These are phyloP conservation scores for Luffia ferchaultella DNA, from an alignment of 2,888 invertebrate species.

Conservation along the genomic window DNA sequence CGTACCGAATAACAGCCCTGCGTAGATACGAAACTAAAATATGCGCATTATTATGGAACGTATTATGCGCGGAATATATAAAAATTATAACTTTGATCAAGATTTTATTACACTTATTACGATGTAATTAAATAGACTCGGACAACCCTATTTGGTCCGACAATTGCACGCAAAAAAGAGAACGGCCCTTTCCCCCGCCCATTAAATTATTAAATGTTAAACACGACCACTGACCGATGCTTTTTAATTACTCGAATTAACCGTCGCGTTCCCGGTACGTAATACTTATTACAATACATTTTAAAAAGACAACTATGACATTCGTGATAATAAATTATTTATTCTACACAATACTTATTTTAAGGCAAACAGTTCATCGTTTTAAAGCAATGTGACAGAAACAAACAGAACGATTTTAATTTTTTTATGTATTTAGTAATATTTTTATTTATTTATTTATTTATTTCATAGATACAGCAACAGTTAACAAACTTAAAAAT, in stretches of 20 bases:
- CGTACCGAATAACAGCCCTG: slow-evolving; percentile 22
- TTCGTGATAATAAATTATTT: too few relatives aligned
- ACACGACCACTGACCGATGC: neutral
- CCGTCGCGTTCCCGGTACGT: neutral
- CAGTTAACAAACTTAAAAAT: too few relatives aligned
- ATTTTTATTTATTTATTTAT: too few relatives aligned
- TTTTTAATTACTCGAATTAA: neutral
- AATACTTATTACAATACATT: neutral
- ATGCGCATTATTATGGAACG: slow-evolving; percentile 30
- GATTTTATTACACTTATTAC: slow-evolving; percentile 48
- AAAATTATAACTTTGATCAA: slow-evolving; percentile 38
- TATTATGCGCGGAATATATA: slow-evolving; percentile 23
- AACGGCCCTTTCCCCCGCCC: neutral
- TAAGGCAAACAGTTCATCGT: too few relatives aligned
- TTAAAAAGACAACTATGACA: neutral
- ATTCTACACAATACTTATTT: too few relatives aligned
- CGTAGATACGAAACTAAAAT: slow-evolving; percentile 27
- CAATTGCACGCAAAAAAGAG: slow-evolving; percentile 1
- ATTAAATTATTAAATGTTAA: neutral
- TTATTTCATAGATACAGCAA: too few relatives aligned
- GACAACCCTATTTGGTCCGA: slow-evolving; percentile 37
- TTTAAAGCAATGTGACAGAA: too few relatives aligned
- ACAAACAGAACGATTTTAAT: too few relatives aligned
- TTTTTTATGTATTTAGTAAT: too few relatives aligned
- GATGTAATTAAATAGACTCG: slow-evolving; percentile 49